Conservation (phyloP, 2,888 invertebrate genomes). For the Empis stercorea region DNA sequence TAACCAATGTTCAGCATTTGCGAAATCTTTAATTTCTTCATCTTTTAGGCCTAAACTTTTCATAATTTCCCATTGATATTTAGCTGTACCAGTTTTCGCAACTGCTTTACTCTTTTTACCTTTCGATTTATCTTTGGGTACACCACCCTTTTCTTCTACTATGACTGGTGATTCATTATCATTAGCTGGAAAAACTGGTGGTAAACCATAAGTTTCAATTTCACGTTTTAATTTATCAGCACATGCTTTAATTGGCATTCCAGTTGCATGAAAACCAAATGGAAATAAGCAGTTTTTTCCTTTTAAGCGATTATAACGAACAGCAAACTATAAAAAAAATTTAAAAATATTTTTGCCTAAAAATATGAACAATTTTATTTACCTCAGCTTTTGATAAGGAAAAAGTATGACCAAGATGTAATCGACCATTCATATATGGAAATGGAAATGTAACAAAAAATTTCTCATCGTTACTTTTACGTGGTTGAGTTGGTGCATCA, state of each 20-base stretch:
- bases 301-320: conserved; percentile 80
- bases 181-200: conserved; percentile 74
- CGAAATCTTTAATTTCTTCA: conserved; percentile 86
- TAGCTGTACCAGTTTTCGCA: conserved; percentile 77
- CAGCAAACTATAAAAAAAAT: conserved; percentile 56
- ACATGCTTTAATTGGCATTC: conserved; percentile 99
- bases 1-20: conserved; percentile 87
- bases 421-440: conserved; percentile 98
- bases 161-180: conserved; percentile 38
- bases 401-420: conserved; percentile 96
- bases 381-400: conserved; percentile 94
- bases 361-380: conserved; percentile 18
- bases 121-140: conserved; percentile 73
- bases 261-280: conserved; percentile 97
- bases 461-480: conserved; percentile 55
- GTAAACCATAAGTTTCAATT: conserved; percentile 81
- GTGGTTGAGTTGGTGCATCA: conserved; percentile 57
- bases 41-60: conserved; percentile 75
- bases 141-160: conserved; percentile 44
- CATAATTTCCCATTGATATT: conserved; percentile 99
- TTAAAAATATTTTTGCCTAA: too few relatives aligned
- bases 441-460: conserved; percentile 92
- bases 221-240: conserved; percentile 94
- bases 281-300: conserved; percentile 89
- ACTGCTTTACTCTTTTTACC: conserved; percentile 94